Evolutionary conservation across 1,140 invertebrate species (phyloP).

Genomic region (Probaryconus sp.): DNA sequence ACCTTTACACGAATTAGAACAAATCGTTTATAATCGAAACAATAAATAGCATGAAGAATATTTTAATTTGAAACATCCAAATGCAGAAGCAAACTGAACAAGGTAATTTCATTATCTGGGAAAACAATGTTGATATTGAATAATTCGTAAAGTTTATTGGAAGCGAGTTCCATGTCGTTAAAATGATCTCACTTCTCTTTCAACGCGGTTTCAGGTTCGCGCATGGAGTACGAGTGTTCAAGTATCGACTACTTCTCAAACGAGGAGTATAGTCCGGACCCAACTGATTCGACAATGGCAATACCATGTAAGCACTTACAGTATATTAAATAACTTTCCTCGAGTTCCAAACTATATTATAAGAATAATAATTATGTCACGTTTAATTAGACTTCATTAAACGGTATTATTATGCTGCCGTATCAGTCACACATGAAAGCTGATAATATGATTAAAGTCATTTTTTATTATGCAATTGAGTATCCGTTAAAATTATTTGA

Average conservation of each 20-base stretch:
- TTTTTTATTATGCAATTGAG: too few relatives aligned
- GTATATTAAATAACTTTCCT: constrained; percentile 37
- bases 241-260: constrained; percentile 92
- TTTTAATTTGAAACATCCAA: not conserved
- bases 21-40: too few relatives aligned
- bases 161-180: constrained; percentile 8
- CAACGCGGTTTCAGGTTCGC: constrained; percentile 59
- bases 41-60: not conserved
- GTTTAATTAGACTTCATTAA: too few relatives aligned
- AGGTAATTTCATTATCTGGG: constrained; percentile 4
- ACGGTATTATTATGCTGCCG: too few relatives aligned
- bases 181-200: constrained; percentile 38
- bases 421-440: too few relatives aligned
- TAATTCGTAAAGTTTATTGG: constrained; percentile 16
- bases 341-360: constrained; percentile 11
- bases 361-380: too few relatives aligned
- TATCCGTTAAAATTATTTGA: too few relatives aligned
- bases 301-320: constrained; percentile 88
- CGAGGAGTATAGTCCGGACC: constrained; percentile 90
- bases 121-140: constrained; percentile 9
- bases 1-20: too few relatives aligned
- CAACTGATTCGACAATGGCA: constrained; percentile 90
- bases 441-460: too few relatives aligned
- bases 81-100: not conserved
- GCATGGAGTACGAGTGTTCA: constrained; percentile 82